These are phyloP conservation scores for Sakesphorus luctuosus DNA, from an alignment of 2,113 vertebrate genomes.

Conservation along the genomic window DNA sequence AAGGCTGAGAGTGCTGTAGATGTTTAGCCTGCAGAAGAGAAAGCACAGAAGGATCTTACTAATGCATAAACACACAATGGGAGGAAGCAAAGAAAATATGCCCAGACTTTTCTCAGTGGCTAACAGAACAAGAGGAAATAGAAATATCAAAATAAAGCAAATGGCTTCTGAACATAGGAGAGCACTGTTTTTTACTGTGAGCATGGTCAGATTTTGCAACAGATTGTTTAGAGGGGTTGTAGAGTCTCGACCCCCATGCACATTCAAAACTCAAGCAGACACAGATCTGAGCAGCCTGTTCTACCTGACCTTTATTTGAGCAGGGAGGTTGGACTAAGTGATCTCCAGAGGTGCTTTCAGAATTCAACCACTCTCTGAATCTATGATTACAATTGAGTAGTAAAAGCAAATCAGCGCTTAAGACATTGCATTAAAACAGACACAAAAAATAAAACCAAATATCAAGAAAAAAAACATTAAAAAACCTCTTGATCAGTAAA, in stretches of 20 bases:
- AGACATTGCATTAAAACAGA: not conserved
- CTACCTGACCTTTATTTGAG: not conserved
- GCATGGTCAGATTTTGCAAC: not conserved
- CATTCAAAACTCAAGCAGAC: not conserved
- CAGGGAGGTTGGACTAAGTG: not conserved
- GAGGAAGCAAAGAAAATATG: not conserved
- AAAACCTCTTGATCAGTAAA: not conserved
- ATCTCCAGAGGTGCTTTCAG: not conserved
- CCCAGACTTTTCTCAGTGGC: not conserved
- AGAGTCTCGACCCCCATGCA: rapidly evolving
- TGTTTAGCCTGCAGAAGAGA: not conserved
- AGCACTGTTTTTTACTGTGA: not conserved
- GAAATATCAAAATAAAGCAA: not conserved
- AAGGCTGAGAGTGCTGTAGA: not conserved
- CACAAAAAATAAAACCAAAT: not conserved
- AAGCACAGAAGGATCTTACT: not conserved
- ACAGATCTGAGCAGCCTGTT: not conserved
- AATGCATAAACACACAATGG: not conserved
- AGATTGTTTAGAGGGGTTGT: not conserved
- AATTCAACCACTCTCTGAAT: not conserved
- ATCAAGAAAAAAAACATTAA: not conserved
- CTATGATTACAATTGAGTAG: not conserved
- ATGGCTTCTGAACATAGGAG: not conserved
- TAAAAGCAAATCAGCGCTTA: not conserved
- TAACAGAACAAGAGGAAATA: not conserved